These are phyloP conservation scores for Drosophila orosa DNA, from an alignment of 1,140 invertebrate species.

Conservation along the genomic window DNA sequence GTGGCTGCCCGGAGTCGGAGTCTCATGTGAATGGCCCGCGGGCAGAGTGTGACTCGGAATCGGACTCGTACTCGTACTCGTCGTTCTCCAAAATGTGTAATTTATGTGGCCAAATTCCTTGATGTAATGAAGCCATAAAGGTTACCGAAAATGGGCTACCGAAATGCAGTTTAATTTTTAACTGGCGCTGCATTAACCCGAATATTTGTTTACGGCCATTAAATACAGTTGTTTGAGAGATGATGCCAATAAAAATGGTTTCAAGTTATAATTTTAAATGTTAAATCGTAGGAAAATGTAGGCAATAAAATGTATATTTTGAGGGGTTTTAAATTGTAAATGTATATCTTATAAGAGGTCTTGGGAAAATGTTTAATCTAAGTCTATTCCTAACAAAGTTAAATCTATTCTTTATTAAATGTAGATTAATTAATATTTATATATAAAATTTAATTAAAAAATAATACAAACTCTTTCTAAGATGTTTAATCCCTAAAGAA, in stretches of 20 bases:
- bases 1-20: constrained; percentile 2
- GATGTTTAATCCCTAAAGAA: not conserved
- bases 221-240: not conserved
- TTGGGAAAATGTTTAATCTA: not conserved
- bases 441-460: not conserved
- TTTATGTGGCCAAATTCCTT: constrained; percentile 50
- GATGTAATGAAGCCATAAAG: constrained; percentile 44
- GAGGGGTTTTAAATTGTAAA: not conserved
- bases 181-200: constrained; percentile 13
- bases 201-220: constrained; percentile 10
- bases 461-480: not conserved
- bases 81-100: constrained; percentile 44
- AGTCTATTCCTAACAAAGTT: not conserved
- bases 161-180: constrained; percentile 13
- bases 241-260: constrained; percentile 1
- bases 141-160: constrained; percentile 13
- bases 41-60: constrained; percentile 28
- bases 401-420: not conserved
- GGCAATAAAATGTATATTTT: not conserved
- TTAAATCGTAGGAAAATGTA: not conserved
- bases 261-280: not conserved
- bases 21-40: constrained; percentile 31
- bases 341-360: not conserved
- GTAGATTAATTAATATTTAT: not conserved
- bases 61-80: constrained; percentile 6